phyloP scores from a whole-genome alignment of 2,113 vertebrate genomes.

The Engystomops pustulosus region DNA sequence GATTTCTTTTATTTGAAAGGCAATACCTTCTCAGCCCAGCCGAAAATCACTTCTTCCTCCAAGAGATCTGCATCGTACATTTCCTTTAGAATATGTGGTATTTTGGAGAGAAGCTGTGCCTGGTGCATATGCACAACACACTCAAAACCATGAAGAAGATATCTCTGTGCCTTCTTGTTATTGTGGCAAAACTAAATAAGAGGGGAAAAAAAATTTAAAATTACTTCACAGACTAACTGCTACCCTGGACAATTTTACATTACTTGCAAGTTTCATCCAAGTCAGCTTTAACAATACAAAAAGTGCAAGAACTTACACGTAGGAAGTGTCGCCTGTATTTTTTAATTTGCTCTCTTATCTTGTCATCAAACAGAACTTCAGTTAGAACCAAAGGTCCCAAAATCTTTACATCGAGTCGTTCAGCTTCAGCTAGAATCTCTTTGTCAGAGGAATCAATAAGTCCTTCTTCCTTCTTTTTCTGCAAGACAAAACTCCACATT shows the following conservation, averaged over 20 bases:
- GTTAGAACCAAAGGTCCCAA: constrained; percentile 97
- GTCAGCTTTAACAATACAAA: too few species aligned
- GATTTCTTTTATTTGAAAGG: too few species aligned
- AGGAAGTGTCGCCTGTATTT: constrained; percentile 97
- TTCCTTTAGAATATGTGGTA: constrained; percentile 93
- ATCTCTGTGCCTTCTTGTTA: constrained; percentile 97
- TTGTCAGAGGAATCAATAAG: constrained; percentile 90
- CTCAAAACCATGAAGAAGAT: constrained; percentile 93
- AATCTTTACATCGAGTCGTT: constrained; percentile 94
- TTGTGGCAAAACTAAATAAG: constrained; percentile 91
- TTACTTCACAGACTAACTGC: too few species aligned
- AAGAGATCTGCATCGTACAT: constrained; percentile 95
- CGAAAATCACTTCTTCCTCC: constrained; percentile 94
- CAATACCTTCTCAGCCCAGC: constrained; percentile 94
- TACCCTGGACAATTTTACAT: too few species aligned
- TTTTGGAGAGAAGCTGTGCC: constrained; percentile 87
- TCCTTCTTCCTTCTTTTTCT: constrained; percentile 94
- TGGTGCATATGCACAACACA: constrained; percentile 95
- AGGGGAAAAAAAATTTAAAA: neutral
- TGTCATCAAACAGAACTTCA: constrained; percentile 94
- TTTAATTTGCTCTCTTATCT: constrained; percentile 95
- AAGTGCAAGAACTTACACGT: constrained; percentile 77
- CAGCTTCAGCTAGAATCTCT: constrained; percentile 94
- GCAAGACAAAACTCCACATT: neutral
- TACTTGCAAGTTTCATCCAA: too few species aligned